Percentiles rank a stretch among this genome's conserved stretches.
Conservation (phyloP, 2,113 vertebrate genomes). For the Acinonyx jubatus region DNA sequence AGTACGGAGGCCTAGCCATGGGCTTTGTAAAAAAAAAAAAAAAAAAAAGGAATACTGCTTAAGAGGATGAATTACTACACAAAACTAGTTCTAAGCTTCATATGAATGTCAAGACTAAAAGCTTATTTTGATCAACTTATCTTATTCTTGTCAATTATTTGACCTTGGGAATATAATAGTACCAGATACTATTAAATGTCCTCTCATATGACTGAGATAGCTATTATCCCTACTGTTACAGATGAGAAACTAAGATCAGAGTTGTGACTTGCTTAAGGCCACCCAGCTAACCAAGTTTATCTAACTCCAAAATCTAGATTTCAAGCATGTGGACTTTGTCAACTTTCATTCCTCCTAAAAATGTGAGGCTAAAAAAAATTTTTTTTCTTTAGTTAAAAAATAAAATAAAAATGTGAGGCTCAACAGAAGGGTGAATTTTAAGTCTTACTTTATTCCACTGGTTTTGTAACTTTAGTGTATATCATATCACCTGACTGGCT, state of each 20-base stretch:
- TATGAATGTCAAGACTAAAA: background rate
- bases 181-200: background rate
- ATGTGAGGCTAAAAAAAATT: background rate
- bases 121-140: slow-evolving; percentile 10
- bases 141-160: background rate
- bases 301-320: slow-evolving; percentile 1
- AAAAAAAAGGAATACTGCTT: background rate
- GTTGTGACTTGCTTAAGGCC: background rate
- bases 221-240: background rate
- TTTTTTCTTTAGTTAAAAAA: background rate
- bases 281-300: slow-evolving; percentile 3
- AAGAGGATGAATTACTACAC: background rate
- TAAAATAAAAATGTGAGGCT: background rate
- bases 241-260: background rate
- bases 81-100: slow-evolving; percentile 41
- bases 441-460: background rate
- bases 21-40: background rate
- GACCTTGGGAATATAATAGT: background rate
- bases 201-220: background rate
- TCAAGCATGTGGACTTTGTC: background rate
- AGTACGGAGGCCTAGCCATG: background rate
- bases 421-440: background rate
- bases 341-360: slow-evolving; percentile 28
- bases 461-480: background rate
- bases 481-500: background rate